phyloP scores from a whole-genome alignment of 2,113 vertebrate genomes.

The Aleadryas rufinucha region DNA sequence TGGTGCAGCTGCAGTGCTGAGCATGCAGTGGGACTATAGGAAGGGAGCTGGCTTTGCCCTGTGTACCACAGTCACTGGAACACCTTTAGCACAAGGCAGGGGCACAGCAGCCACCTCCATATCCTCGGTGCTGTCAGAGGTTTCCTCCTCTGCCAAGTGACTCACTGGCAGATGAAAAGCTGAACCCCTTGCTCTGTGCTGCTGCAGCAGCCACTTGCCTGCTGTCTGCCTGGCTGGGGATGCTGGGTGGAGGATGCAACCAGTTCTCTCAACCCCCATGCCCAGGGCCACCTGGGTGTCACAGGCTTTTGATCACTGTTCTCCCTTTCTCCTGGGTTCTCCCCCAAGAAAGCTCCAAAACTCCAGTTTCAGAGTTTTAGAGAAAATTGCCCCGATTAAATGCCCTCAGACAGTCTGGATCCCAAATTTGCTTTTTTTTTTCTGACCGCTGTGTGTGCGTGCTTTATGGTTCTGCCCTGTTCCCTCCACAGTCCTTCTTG shows the following conservation, averaged over 20 bases:
- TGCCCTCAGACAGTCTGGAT: not conserved
- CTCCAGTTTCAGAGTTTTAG: not conserved
- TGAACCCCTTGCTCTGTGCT: not conserved
- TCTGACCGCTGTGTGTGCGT: accelerated
- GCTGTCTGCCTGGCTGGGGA: not conserved
- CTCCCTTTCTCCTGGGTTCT: not conserved
- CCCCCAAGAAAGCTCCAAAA: not conserved
- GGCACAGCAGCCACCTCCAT: not conserved
- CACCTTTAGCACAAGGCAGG: not conserved
- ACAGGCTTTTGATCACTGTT: not conserved
- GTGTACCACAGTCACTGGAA: accelerated
- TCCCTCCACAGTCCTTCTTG: not conserved
- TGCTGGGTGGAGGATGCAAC: accelerated
- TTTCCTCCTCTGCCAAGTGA: constrained; percentile 19
- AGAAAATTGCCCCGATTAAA: not conserved
- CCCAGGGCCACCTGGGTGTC: accelerated
- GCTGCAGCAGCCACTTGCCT: not conserved
- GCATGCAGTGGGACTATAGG: accelerated
- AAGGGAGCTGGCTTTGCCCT: not conserved
- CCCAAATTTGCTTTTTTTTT: not conserved
- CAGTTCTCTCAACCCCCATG: not conserved
- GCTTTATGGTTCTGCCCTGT: accelerated
- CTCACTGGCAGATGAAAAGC: not conserved
- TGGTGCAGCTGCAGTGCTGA: accelerated
- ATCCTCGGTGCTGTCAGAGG: not conserved